A percentile compares a stretch with the other conserved stretches of the same genome.
Conservation (phyloP, 2,797 vertebrate genomes). For the Alouatta caraya region DNA sequence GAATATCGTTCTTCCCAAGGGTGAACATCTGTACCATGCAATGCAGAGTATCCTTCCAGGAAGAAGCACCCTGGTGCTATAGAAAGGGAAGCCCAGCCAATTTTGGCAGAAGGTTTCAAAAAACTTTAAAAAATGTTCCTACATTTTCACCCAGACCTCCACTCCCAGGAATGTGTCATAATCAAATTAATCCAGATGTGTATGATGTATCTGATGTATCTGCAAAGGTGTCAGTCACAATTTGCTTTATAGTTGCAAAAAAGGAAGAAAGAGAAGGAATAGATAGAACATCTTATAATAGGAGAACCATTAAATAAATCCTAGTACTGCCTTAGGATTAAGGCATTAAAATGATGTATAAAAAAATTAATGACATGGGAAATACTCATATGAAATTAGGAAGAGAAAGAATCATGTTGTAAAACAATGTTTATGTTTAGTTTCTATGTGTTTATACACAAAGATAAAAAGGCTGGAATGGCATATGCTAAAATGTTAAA, state of each 20-base stretch:
- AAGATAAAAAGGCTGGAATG: neutral
- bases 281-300: neutral
- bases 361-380: constrained; percentile 47
- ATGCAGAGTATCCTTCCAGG: neutral
- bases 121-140: neutral
- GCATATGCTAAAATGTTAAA: neutral
- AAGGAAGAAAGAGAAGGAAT: neutral
- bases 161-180: neutral
- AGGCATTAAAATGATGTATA: constrained; percentile 20
- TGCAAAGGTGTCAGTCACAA: neutral
- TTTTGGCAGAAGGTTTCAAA: neutral
- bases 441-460: neutral
- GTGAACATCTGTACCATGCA: neutral
- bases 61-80: neutral
- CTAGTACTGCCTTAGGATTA: neutral
- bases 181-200: constrained; percentile 21
- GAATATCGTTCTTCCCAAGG: neutral
- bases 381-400: constrained; percentile 23
- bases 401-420: neutral
- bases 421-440: constrained; percentile 3
- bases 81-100: neutral
- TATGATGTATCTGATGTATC: neutral
- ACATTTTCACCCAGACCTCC: neutral
- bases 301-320: constrained; percentile 16
- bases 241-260: neutral